Conservation (phyloP, 2,797 vertebrate species). For the Limnodromus scolopaceus region DNA sequence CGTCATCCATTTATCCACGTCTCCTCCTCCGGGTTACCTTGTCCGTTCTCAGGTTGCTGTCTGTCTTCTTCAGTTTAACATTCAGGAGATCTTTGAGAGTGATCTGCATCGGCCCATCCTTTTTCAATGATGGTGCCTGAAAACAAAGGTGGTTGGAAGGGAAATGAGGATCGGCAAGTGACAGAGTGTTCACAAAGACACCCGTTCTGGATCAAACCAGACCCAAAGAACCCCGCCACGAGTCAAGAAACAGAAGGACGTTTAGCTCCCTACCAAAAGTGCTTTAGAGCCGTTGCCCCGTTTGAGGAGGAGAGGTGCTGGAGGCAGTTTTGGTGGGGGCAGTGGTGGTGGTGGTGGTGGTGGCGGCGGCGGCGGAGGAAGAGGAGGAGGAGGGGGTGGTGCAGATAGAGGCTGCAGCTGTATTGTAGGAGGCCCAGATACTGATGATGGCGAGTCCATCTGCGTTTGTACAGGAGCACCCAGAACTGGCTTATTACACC, state of each 20-base stretch:
- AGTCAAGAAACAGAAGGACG: not conserved
- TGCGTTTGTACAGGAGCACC: not conserved
- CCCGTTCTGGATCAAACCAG: not conserved
- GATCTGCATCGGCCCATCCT: slow-evolving; percentile 74
- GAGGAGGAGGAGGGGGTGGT: slow-evolving; percentile 30
- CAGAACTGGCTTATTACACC: slow-evolving; percentile 8
- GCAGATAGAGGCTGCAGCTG: not conserved
- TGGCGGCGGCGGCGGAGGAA: not conserved
- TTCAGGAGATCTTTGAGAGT: slow-evolving; percentile 83
- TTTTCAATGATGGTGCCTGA: slow-evolving; percentile 65
- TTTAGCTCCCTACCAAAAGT: slow-evolving; percentile 70
- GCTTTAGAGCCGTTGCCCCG: slow-evolving; percentile 28
- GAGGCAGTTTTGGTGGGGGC: slow-evolving; percentile 43
- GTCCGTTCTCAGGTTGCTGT: not conserved
- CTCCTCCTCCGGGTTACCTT: slow-evolving; percentile 48
- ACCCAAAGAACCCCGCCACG: not conserved
- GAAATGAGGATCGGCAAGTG: not conserved
- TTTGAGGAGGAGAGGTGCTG: slow-evolving; percentile 61
- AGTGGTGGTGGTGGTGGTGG: slow-evolving; percentile 31
- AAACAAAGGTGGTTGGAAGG: not conserved
- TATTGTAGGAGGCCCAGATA: not conserved
- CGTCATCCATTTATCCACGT: accelerated
- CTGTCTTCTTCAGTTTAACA: slow-evolving; percentile 83
- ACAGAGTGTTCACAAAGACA: not conserved
- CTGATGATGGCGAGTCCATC: not conserved